Evolutionary conservation across 2,797 vertebrate genomes (phyloP).

Genomic region (Bovichtus variegatus): DNA sequence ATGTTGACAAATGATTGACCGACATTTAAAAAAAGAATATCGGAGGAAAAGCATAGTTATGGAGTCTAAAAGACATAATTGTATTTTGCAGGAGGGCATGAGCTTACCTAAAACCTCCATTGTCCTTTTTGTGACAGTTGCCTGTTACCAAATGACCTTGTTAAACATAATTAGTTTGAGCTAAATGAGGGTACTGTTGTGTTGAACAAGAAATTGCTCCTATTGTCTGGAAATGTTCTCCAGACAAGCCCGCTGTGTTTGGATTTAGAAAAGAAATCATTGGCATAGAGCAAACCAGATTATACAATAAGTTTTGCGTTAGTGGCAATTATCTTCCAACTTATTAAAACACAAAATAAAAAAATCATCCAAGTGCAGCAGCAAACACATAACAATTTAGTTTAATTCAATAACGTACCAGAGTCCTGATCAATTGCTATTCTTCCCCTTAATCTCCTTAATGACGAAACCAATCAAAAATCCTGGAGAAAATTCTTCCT

Average conservation of each 20-base stretch:
- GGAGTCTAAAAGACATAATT: constrained; percentile 39
- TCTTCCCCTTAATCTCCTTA: constrained; percentile 52
- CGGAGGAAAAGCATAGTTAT: neutral
- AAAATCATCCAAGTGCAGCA: constrained; percentile 30
- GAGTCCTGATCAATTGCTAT: constrained; percentile 50
- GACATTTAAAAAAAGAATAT: constrained; percentile 2
- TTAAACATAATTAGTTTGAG: constrained; percentile 60
- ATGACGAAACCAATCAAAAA: constrained; percentile 60
- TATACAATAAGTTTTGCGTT: constrained; percentile 47
- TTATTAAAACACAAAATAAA: constrained; percentile 56
- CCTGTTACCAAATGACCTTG: constrained; percentile 51
- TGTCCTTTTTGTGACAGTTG: constrained; percentile 42
- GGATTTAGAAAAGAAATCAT: constrained; percentile 14
- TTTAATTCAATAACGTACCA: constrained; percentile 62
- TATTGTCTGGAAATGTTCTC: constrained; percentile 55
- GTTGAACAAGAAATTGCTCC: constrained; percentile 43
- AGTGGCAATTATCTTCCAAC: constrained; percentile 43
- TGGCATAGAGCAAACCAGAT: constrained; percentile 31
- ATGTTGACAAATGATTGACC: constrained; percentile 16
- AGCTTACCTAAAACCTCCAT: constrained; percentile 38
- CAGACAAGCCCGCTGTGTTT: constrained; percentile 22
- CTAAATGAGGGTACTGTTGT: constrained; percentile 42
- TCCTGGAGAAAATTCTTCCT: constrained; percentile 36
- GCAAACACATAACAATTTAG: constrained; percentile 30
- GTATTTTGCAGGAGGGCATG: constrained; percentile 13